Percentiles rank a stretch among this genome's conserved stretches.
These are phyloP conservation scores for Platypus cylindrus DNA, from an alignment of 2,888 invertebrate species.

Conservation along the genomic window DNA sequence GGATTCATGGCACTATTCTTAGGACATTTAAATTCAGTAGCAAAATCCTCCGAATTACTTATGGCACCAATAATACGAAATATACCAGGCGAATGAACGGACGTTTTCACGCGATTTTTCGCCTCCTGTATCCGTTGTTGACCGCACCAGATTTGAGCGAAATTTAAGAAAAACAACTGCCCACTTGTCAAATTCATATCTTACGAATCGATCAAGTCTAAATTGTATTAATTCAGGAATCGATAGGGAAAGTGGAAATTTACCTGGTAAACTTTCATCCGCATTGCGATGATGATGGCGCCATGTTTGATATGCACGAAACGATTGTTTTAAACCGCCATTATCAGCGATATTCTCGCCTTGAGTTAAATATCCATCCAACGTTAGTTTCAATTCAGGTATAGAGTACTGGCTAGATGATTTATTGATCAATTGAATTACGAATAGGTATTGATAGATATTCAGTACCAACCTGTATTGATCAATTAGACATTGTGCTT, in stretches of 20 bases:
- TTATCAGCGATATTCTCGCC: constrained; percentile 96
- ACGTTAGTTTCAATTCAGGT: constrained; percentile 60
- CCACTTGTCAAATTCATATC: constrained; percentile 57
- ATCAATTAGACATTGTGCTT: constrained; percentile 70
- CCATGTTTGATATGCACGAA: constrained; percentile 65
- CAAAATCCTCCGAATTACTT: constrained; percentile 66
- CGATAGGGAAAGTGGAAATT: background rate
- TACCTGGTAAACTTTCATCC: constrained; percentile 50
- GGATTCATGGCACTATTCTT: constrained; percentile 71
- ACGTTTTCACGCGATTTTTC: constrained; percentile 66
- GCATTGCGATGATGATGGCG: constrained; percentile 46
- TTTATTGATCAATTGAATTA: background rate
- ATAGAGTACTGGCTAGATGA: constrained; percentile 55
- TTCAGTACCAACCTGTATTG: constrained; percentile 50
- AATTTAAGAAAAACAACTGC: constrained; percentile 83
- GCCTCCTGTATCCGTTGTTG: constrained; percentile 71
- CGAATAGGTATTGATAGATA: background rate
- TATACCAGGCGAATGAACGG: constrained; percentile 72
- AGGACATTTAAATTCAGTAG: constrained; percentile 57
- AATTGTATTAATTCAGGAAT: background rate
- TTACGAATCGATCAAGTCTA: constrained; percentile 6
- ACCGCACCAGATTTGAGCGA: constrained; percentile 77
- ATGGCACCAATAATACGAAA: constrained; percentile 36
- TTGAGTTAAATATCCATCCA: constrained; percentile 67
- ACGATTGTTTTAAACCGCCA: constrained; percentile 88